These are phyloP conservation scores for Stenodema calcarata DNA, from an alignment of 2,888 invertebrate genomes.

Conservation along the genomic window DNA sequence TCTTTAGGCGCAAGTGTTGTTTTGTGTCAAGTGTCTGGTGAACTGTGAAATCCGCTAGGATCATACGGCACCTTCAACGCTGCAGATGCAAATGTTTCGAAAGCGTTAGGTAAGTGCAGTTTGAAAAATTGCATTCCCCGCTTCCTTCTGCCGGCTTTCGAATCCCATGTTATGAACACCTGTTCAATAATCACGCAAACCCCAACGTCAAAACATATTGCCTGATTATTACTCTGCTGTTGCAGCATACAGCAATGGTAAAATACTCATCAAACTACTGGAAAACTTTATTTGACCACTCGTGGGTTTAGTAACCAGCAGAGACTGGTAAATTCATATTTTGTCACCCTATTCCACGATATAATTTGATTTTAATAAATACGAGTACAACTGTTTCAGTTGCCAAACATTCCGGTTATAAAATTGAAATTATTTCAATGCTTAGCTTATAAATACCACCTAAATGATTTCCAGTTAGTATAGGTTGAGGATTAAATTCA, in stretches of 20 bases:
- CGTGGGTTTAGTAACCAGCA: no score
- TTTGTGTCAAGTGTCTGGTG: background rate
- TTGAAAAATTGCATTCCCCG: background rate
- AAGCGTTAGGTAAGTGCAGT: background rate
- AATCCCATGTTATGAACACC: background rate
- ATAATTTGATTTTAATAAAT: no score
- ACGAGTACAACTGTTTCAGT: no score
- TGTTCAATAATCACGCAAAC: background rate
- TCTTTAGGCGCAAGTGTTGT: background rate
- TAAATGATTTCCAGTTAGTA: no score
- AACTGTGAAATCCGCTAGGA: background rate
- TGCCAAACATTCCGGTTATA: no score
- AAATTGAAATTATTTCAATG: no score
- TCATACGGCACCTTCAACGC: background rate
- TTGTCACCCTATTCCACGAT: no score
- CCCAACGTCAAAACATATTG: background rate
- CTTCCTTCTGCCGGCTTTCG: background rate
- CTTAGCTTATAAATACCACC: no score
- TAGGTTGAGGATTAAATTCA: no score
- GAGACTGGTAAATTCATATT: no score
- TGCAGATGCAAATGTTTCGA: background rate
- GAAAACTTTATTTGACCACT: no score
- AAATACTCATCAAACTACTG: background rate
- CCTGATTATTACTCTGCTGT: background rate
- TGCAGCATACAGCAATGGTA: background rate